Evolutionary conservation across 2,797 vertebrate species (phyloP), one percentile per base, ranked within the genome.

Genomic region (Poeciliopsis infans): DNA sequence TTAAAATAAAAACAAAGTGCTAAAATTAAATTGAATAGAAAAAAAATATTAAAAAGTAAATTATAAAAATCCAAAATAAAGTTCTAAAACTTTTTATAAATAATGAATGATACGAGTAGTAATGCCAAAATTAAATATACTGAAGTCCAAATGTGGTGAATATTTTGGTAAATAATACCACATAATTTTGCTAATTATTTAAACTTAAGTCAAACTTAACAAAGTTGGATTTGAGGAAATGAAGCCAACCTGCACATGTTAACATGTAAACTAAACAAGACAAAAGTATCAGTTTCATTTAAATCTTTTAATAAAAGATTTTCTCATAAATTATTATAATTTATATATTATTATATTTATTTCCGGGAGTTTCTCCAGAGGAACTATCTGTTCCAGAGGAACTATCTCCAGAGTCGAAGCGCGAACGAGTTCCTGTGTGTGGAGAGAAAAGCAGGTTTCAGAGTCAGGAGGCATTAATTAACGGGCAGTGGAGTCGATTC

Each of bases 401-500:
- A 45, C n/a, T 13, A 45, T 28, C 41, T 31, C 31, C 31, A 31
- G 31, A 4, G 7, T 31, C 28, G 5, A 55, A 57, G 8, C 2
- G 6, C n/a, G 31, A 57, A 41, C 3, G 33, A n/a, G 39, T 55
- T 41, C 12, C 33, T 1, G 13, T 70, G 76, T 57, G 41, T 49
- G 20, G 47, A 85, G 31, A 84, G 51, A 73, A 47, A 80, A 59
- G 36, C 16, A 57, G 77, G 72, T 75, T 64, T 1, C 68, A 51
- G 81, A 59, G 49, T 86, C 89, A 90, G 82, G 85, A 77, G 87
- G 86, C 91, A 83, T 76, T 96, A 95, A 96, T 96, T 96, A 95
- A 93, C 92, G 79, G 86, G 72, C 66, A 76, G 80, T 86, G 74
- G 78, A 83, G 92, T 96, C 93, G 94, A 96, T 96, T 95, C 93